Conservation (phyloP, 2,113 vertebrate genomes). For the Muscicapa adusta region DNA sequence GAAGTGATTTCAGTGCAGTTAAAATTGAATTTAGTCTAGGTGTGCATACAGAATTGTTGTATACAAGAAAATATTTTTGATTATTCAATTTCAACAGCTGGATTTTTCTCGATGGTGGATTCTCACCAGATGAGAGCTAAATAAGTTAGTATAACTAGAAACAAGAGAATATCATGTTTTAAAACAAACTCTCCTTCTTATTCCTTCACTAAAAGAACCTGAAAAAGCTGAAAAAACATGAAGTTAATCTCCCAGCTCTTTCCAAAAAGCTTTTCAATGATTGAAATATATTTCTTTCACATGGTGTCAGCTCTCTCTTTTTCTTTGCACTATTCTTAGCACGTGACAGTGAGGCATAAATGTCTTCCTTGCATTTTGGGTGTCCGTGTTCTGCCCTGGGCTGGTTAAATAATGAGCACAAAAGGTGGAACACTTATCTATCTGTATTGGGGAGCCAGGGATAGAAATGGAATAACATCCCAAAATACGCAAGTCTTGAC, state of each 20-base stretch:
- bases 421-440: not conserved
- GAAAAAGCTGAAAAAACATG: not conserved
- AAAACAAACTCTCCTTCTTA: not conserved
- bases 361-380: not conserved
- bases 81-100: not conserved
- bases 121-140: not conserved
- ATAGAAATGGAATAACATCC: not conserved
- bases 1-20: not conserved
- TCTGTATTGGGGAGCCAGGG: not conserved
- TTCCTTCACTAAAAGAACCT: rapidly evolving
- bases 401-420: not conserved
- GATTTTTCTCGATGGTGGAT: not conserved
- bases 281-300: not conserved
- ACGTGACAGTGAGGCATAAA: not conserved
- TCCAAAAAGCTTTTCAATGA: not conserved
- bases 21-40: not conserved
- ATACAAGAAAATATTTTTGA: not conserved
- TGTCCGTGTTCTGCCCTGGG: not conserved
- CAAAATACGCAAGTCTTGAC: not conserved
- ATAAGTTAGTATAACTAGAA: not conserved
- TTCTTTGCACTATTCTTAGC: not conserved
- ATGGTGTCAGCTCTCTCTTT: not conserved
- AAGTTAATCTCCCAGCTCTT: not conserved
- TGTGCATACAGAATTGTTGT: not conserved
- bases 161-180: not conserved